phyloP scores from a whole-genome alignment of 1,140 invertebrate species.

The Ips typographus region DNA sequence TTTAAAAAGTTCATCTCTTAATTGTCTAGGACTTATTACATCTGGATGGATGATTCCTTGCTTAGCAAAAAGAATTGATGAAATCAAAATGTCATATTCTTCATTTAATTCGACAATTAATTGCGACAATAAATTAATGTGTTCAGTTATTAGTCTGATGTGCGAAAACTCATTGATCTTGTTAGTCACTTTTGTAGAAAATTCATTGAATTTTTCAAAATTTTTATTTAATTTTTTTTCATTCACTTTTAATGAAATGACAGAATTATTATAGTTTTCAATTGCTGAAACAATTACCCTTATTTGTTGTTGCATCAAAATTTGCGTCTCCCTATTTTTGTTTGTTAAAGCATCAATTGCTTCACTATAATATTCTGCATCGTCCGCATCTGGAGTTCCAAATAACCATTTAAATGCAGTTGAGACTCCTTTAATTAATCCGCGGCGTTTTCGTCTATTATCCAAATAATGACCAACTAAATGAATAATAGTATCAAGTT shows the following conservation, averaged over 20 bases:
- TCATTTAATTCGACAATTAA: conserved; percentile 25
- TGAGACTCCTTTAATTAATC: conserved; percentile 44
- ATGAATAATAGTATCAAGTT: conserved; percentile 33
- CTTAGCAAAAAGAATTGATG: conserved; percentile 32
- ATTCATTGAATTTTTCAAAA: conserved; percentile 14
- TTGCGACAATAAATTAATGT: conserved; percentile 24
- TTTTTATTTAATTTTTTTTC: conserved; percentile 2
- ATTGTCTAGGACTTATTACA: too few species aligned
- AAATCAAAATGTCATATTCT: conserved; percentile 24
- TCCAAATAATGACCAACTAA: conserved; percentile 20
- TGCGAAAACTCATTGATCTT: neutral
- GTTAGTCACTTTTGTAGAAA: neutral
- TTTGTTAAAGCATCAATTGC: conserved; percentile 35
- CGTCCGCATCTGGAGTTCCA: conserved; percentile 43
- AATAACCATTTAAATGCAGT: conserved; percentile 48
- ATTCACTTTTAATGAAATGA: neutral
- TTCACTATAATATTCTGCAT: conserved; percentile 44
- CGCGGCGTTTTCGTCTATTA: conserved; percentile 28
- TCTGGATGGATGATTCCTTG: conserved; percentile 36
- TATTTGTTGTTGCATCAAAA: conserved; percentile 37
- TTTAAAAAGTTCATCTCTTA: conserved; percentile 8
- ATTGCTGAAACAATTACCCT: conserved; percentile 16
- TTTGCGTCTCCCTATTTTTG: conserved; percentile 23
- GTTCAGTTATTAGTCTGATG: neutral
- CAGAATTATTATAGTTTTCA: conserved; percentile 1